Evolutionary conservation across 2,888 invertebrate species (phyloP).

Genomic region (Morinoia aosen): DNA sequence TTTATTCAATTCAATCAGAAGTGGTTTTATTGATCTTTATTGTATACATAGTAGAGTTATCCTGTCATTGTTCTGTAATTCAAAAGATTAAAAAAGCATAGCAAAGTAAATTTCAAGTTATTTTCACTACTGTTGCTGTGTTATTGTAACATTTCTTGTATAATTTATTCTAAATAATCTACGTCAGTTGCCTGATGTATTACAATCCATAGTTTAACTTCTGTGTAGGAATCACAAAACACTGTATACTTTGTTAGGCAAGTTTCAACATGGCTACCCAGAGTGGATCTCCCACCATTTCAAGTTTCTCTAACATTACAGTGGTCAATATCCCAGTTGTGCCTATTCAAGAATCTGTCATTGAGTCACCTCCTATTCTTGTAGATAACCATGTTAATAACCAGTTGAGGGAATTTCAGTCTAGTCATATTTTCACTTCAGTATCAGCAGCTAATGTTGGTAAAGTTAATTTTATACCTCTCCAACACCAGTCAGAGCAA

Average conservation of each 20-base stretch:
- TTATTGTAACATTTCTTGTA: not conserved
- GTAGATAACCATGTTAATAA: not conserved
- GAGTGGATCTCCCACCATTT: not conserved
- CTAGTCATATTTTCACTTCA: not conserved
- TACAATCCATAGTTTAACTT: not conserved
- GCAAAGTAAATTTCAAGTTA: not conserved
- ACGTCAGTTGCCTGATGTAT: not conserved
- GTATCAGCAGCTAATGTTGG: not conserved
- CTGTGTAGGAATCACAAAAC: not conserved
- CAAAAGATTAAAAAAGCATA: not conserved
- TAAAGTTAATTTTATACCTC: not conserved
- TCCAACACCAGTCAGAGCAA: not conserved
- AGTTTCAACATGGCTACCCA: not conserved
- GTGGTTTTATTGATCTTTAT: not conserved
- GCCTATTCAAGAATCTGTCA: not conserved
- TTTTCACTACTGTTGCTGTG: not conserved
- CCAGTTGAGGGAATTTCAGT: not conserved
- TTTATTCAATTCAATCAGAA: not conserved
- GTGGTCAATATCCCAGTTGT: constrained; percentile 20
- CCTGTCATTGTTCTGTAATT: not conserved
- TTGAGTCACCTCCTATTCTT: not conserved
- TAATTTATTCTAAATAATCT: not conserved
- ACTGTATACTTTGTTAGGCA: not conserved
- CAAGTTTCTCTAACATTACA: not conserved
- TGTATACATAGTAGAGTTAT: not conserved